These are phyloP conservation scores for Rhegmatorhina hoffmannsi DNA, from an alignment of 2,113 vertebrate species.

Conservation along the genomic window DNA sequence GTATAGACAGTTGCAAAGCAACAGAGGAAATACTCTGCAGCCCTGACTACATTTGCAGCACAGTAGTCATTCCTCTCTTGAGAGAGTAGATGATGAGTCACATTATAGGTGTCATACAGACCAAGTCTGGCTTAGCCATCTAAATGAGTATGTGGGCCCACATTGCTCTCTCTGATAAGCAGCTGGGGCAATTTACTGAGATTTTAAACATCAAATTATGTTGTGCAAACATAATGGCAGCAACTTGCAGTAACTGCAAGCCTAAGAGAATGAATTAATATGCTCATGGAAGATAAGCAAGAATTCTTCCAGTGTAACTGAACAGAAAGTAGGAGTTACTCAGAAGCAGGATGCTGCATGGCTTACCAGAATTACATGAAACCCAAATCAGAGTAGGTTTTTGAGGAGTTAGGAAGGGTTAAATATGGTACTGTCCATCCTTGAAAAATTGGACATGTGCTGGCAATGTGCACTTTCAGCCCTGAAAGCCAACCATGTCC, in stretches of 20 bases:
- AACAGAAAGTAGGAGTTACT: background rate
- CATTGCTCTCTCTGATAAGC: background rate
- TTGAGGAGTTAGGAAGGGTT: background rate
- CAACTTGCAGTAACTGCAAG: background rate
- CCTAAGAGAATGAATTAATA: background rate
- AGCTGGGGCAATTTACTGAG: constrained; percentile 1
- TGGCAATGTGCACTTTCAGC: rapidly evolving
- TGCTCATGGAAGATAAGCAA: background rate
- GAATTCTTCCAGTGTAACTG: background rate
- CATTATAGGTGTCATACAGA: background rate
- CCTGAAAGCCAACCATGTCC: background rate
- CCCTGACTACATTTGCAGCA: background rate
- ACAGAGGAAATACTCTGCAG: constrained; percentile 29
- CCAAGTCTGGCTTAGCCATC: background rate
- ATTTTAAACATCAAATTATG: background rate
- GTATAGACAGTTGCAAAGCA: constrained; percentile 18
- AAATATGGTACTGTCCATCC: background rate
- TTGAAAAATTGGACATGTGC: background rate
- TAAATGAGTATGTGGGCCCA: background rate
- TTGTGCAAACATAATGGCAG: background rate
- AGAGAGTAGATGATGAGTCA: constrained; percentile 51
- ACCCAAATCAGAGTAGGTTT: background rate
- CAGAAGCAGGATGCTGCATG: background rate
- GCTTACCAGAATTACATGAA: background rate
- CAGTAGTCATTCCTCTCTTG: background rate